phyloP scores from a whole-genome alignment of 2,113 vertebrate species.

The Piaya cayana region DNA sequence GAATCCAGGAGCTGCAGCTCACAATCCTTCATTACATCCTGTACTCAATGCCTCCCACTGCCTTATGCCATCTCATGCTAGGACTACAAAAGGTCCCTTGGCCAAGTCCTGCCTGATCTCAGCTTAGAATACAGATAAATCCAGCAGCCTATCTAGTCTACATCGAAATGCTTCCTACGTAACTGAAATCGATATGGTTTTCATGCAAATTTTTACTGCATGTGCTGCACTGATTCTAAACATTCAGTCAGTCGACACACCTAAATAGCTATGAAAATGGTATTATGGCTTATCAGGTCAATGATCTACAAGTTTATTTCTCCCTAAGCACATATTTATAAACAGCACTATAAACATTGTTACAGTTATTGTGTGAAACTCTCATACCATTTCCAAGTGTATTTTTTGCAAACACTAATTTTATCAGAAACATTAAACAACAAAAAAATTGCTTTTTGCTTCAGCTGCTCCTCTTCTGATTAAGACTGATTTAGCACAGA shows the following conservation, averaged over 20 bases:
- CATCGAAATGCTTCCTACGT: not conserved
- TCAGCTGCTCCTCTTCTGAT: not conserved
- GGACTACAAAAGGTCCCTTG: not conserved
- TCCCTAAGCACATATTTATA: constrained; percentile 40
- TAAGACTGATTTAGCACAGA: not conserved
- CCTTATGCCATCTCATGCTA: not conserved
- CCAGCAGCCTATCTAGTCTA: not conserved
- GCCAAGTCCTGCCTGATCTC: not conserved
- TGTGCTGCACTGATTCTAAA: constrained; percentile 7
- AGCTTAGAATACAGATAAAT: not conserved
- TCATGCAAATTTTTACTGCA: constrained; percentile 46
- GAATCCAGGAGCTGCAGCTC: not conserved
- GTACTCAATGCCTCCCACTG: not conserved
- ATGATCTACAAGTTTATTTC: constrained; percentile 31
- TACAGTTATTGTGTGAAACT: not conserved
- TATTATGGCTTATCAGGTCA: constrained; percentile 27
- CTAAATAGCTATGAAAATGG: constrained; percentile 23
- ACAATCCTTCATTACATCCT: accelerated
- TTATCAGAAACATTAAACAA: not conserved
- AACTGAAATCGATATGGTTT: constrained; percentile 6
- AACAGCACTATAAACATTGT: constrained; percentile 13
- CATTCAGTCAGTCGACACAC: not conserved
- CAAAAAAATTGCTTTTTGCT: not conserved
- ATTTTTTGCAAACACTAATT: not conserved
- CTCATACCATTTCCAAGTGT: not conserved